Percentiles rank a stretch among this genome's conserved stretches.
Conservation (phyloP, 2,113 vertebrate genomes). For the Phodopus roborovskii region DNA sequence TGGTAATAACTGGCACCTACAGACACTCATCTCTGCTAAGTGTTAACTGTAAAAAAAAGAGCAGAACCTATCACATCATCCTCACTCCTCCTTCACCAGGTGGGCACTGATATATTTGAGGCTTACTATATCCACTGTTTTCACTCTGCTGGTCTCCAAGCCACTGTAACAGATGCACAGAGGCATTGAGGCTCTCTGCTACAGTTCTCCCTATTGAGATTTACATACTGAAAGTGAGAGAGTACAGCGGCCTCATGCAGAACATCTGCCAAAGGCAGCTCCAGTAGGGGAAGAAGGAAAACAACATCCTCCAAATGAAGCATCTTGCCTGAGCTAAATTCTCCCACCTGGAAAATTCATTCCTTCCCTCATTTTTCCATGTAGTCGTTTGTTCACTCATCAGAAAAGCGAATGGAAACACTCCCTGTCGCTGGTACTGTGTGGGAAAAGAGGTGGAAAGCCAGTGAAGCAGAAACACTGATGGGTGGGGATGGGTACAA, state of each 20-base stretch:
- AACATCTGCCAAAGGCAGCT: neutral
- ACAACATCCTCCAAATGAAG: neutral
- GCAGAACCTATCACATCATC: neutral
- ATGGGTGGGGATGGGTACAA: neutral
- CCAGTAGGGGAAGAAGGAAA: neutral
- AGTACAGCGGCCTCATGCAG: neutral
- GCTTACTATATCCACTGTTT: neutral
- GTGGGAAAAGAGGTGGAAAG: neutral
- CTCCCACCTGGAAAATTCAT: neutral
- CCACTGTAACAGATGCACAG: neutral
- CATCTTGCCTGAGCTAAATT: neutral
- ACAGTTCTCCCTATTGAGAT: neutral
- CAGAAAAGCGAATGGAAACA: neutral
- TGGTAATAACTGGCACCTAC: neutral
- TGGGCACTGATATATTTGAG: neutral
- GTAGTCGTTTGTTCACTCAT: neutral
- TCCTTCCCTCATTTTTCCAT: neutral
- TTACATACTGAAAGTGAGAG: neutral
- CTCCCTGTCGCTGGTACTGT: neutral
- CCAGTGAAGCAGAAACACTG: no score
- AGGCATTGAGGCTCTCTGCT: neutral
- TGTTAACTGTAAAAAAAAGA: slow-evolving; percentile 10
- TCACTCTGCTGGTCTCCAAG: neutral
- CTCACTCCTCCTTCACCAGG: neutral
- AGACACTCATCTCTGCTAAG: neutral